Base-by-base conservation (phyloP, 2,888 invertebrate species). In the Melitaea athalia region DNA sequence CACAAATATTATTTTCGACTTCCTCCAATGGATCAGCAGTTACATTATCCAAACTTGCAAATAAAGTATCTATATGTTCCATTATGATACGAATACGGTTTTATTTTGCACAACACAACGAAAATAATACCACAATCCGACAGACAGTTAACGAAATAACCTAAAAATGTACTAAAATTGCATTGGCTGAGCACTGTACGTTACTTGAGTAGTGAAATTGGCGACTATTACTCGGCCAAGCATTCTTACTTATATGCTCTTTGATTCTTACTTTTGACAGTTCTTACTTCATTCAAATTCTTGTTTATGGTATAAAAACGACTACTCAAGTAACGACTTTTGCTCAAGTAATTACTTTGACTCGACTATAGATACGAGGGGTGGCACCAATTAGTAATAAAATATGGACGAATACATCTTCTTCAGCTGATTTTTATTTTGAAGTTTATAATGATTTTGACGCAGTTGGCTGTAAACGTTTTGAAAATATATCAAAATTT, bases 401-500 rank as follows among this genome's bases (percentile, higher is more conserved):
- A 70, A 55, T 0, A 61, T 67, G 64, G 61, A 70, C 24, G 0
- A 67, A 57, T 64, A 64, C 61, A 4, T 67, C 43, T 61, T 15
- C 55, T 67, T 63, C 64, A 57, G 67, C 70, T 45, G 70, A 70
- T 64, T 70, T 70, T 70, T 70, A 67, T 64, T 67, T 50, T 52
- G 64, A 71, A 55, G 65, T 71, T 12, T 68, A 63, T 68, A 60
- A 60, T 57, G 66, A 71, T 68, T 63, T 38, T 38, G 65, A 65
- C 49, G 66, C 63, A 64, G 71, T 65, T 68, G 63, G 65, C 47
- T 68, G 68, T 63, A 71, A 68, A 59, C 63, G 60, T 59, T 71
- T 63, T 38, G 68, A 68, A 68, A 68, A 68, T 66, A 67, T 70
- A 55, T 50, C 68, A 57, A 69, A 68, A 68, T 69, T 69, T 42